Percentiles rank a stretch among this genome's conserved stretches.
phyloP scores from a whole-genome alignment of 1,140 invertebrate genomes.

The Drosophila ohnishii region DNA sequence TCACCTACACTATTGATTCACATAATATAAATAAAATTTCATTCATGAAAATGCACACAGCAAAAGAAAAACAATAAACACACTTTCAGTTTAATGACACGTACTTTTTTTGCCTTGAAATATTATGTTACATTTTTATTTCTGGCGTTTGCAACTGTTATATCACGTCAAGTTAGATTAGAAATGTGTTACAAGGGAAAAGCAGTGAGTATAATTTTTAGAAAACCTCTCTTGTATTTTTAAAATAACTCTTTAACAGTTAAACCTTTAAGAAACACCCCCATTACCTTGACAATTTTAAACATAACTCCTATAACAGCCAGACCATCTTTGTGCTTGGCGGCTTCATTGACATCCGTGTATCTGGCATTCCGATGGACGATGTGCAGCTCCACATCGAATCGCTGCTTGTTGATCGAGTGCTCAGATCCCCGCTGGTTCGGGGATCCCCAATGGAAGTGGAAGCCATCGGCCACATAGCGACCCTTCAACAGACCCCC shows the following conservation, averaged over 20 bases:
- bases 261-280: neutral
- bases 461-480: conserved; percentile 86
- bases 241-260: neutral
- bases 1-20: neutral
- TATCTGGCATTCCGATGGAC: conserved; percentile 69
- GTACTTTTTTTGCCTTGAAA: conserved; percentile 3
- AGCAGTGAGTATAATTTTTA: neutral
- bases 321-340: conserved; percentile 52
- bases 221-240: neutral
- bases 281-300: conserved; percentile 55
- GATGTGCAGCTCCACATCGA: conserved; percentile 74
- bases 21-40: neutral
- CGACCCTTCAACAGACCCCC: conserved; percentile 85
- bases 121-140: conserved; percentile 3
- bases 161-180: conserved; percentile 10
- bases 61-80: conserved; percentile 1
- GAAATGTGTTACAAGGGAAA: neutral
- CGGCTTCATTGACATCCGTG: conserved; percentile 43
- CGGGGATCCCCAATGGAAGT: conserved; percentile 87
- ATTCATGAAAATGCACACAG: neutral
- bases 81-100: conserved; percentile 7
- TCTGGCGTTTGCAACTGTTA: neutral
- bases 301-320: conserved; percentile 70
- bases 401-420: conserved; percentile 50
- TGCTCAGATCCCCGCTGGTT: conserved; percentile 62